Percentiles rank a stretch among this genome's conserved stretches.
phyloP scores from a whole-genome alignment of 2,888 invertebrate genomes.

The Acleris cristana region DNA sequence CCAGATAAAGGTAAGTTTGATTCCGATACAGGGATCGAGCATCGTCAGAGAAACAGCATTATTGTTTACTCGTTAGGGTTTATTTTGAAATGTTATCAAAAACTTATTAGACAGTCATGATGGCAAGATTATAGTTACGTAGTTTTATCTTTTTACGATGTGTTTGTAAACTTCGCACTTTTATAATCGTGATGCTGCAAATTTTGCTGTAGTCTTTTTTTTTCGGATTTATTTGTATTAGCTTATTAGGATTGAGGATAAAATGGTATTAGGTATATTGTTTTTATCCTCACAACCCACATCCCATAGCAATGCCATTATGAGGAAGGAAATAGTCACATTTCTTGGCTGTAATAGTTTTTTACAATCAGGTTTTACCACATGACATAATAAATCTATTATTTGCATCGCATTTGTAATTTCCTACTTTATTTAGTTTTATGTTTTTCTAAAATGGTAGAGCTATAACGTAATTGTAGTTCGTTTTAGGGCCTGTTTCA shows the following conservation, averaged over 20 bases:
- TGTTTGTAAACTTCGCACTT: not conserved
- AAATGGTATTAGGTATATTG: too few relatives aligned
- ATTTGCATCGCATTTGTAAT: not conserved
- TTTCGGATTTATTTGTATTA: too few relatives aligned
- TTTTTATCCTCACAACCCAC: not conserved
- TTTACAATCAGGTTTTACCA: conserved; percentile 4
- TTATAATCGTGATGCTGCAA: not conserved
- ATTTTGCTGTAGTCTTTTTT: too few relatives aligned
- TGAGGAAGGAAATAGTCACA: conserved; percentile 8
- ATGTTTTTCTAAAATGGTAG: too few relatives aligned
- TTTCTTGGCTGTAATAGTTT: not conserved
- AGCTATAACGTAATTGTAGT: too few relatives aligned
- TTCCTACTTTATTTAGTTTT: too few relatives aligned
- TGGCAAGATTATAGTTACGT: not conserved
- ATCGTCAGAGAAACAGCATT: not conserved
- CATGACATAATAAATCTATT: conserved; percentile 8
- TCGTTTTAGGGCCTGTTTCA: too few relatives aligned
- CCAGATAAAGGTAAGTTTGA: conserved; percentile 10
- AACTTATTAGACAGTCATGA: conserved; percentile 14
- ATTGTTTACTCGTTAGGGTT: conserved; percentile 3
- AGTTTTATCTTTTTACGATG: conserved; percentile 22
- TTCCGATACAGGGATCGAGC: not conserved
- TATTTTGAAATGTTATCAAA: not conserved
- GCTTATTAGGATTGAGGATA: too few relatives aligned
- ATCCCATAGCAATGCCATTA: conserved; percentile 1